Evolutionary conservation across 30 jellyfish, hydroid and myxozoan genomes (phyloP).

Genomic region (Chrysaora quinquecirrha): DNA sequence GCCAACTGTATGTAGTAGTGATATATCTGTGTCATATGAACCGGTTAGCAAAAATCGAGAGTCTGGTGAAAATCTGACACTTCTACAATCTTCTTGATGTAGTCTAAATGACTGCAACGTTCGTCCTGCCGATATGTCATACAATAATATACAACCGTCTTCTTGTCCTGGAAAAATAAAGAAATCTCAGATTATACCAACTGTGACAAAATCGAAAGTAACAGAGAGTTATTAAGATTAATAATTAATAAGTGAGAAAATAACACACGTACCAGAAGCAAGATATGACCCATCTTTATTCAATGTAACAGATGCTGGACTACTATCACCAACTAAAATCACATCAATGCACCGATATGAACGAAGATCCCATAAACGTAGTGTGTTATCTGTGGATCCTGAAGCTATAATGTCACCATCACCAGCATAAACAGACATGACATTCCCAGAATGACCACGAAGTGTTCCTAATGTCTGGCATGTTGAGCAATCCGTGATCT

Average conservation of each 20-base stretch:
- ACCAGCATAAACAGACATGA: slow-evolving; percentile 92
- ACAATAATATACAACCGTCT: slow-evolving; percentile 94
- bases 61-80: slow-evolving; percentile 95
- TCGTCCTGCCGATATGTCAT: slow-evolving; percentile 97
- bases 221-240: too few relatives aligned
- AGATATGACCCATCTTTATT: slow-evolving; percentile 65
- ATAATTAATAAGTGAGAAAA: too few relatives aligned
- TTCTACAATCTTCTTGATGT: slow-evolving; percentile 97
- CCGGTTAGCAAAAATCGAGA: slow-evolving; percentile 81
- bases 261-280: slow-evolving; percentile 95
- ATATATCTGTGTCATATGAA: slow-evolving; percentile 85
- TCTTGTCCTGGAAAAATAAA: slow-evolving; percentile 83
- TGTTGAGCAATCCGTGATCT: slow-evolving; percentile 83
- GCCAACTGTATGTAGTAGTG: slow-evolving; percentile 69
- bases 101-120: slow-evolving; percentile 93
- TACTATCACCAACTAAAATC: slow-evolving; percentile 88
- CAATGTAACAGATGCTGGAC: slow-evolving; percentile 95
- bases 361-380: slow-evolving; percentile 96
- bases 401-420: slow-evolving; percentile 91
- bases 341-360: slow-evolving; percentile 95
- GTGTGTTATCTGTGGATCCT: slow-evolving; percentile 91
- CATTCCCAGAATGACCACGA: slow-evolving; percentile 94
- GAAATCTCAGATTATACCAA: neutral
- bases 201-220: too few relatives aligned
- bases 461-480: slow-evolving; percentile 85